Evolutionary conservation across 2,797 vertebrate species (phyloP).

Genomic region (Arctocebus calabarensis): DNA sequence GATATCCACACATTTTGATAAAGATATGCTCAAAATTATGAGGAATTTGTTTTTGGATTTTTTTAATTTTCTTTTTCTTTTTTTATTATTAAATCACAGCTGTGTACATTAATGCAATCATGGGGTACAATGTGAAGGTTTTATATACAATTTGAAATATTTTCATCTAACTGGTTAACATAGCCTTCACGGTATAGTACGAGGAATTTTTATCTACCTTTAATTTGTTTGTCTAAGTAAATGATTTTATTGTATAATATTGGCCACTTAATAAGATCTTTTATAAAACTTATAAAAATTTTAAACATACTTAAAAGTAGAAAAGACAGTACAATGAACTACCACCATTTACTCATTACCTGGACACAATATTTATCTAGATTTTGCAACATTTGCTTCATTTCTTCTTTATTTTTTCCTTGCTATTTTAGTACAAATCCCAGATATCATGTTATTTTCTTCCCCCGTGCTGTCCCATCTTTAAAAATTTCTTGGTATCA

Average conservation of each 20-base stretch:
- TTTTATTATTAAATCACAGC: too few relatives aligned
- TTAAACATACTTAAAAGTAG: slow-evolving; percentile 32
- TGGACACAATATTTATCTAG: background rate
- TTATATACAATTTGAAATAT: too few relatives aligned
- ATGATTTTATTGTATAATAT: slow-evolving; percentile 30
- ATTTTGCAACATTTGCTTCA: slow-evolving; percentile 54
- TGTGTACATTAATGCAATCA: too few relatives aligned
- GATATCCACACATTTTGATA: background rate
- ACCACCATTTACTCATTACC: background rate
- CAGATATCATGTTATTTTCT: slow-evolving; percentile 50
- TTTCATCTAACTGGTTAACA: too few relatives aligned
- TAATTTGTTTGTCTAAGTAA: slow-evolving; percentile 32
- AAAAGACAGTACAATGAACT: background rate
- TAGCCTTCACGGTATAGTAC: background rate
- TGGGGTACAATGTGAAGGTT: too few relatives aligned
- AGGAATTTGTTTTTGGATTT: background rate
- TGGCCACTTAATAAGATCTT: slow-evolving; percentile 10
- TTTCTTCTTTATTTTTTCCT: slow-evolving; percentile 8
- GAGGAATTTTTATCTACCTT: slow-evolving; percentile 2
- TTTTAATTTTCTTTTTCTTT: too few relatives aligned
- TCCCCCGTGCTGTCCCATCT: slow-evolving; percentile 51
- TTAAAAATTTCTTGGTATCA: slow-evolving; percentile 52
- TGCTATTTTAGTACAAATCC: slow-evolving; percentile 60
- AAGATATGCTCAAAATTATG: slow-evolving; percentile 38
- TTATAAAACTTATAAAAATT: slow-evolving; percentile 7